phyloP scores from a whole-genome alignment of 2,888 invertebrate genomes.

The Maniola hyperantus region DNA sequence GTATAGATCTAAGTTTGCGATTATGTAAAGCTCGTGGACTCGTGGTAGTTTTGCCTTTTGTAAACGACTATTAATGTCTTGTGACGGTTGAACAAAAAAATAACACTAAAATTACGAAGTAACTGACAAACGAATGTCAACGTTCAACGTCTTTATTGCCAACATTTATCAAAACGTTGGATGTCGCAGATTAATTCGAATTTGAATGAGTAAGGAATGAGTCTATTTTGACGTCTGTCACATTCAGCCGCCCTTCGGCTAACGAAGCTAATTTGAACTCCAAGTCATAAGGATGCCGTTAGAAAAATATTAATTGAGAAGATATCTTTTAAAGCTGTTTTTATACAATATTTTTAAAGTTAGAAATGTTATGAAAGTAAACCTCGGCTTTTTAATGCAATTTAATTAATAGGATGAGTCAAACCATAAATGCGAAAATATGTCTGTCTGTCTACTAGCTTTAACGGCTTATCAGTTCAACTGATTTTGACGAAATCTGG shows the following conservation, averaged over 20 bases:
- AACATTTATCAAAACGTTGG: conserved; percentile 40
- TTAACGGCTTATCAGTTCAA: too few relatives aligned
- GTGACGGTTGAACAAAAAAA: conserved; percentile 10
- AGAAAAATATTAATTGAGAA: conserved; percentile 42
- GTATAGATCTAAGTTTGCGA: too few relatives aligned
- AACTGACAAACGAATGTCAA: conserved; percentile 22
- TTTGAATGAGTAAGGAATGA: conserved; percentile 65
- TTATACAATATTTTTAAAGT: conserved; percentile 8
- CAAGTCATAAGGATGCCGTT: conserved; percentile 54
- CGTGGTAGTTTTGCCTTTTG: neutral
- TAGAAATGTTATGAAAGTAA: too few relatives aligned
- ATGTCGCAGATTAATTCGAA: conserved; percentile 51
- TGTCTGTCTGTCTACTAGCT: too few relatives aligned
- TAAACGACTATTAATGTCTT: conserved; percentile 1
- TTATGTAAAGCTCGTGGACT: neutral
- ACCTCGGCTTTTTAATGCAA: too few relatives aligned
- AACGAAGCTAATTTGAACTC: conserved; percentile 70
- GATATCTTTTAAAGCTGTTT: conserved; percentile 15
- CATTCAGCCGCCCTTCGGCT: conserved; percentile 69
- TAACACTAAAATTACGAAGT: conserved; percentile 9
- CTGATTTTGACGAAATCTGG: too few relatives aligned
- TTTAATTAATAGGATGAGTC: too few relatives aligned
- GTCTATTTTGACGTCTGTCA: conserved; percentile 78
- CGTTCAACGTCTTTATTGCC: conserved; percentile 36
- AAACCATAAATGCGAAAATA: too few relatives aligned